Conservation (phyloP, 2,888 invertebrate genomes). For the Zaprionus lineosus region DNA sequence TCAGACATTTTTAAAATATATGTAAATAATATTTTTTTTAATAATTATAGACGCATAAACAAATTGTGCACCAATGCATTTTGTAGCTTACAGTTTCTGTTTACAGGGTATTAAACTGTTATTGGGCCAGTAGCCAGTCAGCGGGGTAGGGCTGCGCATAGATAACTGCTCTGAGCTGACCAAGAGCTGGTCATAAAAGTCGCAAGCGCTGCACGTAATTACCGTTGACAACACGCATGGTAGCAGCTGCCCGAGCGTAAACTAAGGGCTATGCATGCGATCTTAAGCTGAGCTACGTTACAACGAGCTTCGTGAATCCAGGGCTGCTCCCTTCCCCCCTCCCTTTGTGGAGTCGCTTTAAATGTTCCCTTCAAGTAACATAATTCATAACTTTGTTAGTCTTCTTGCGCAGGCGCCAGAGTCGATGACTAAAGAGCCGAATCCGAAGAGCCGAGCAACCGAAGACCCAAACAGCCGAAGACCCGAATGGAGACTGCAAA, state of each 20-base stretch:
- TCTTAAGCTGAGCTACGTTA: slow-evolving; percentile 11
- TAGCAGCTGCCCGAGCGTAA: slow-evolving; percentile 10
- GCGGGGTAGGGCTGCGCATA: slow-evolving; percentile 21
- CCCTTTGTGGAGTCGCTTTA: slow-evolving; percentile 10
- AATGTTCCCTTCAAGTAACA: slow-evolving; percentile 21
- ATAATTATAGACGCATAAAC: too few species aligned
- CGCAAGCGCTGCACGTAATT: slow-evolving; percentile 58
- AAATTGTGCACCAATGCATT: too few species aligned
- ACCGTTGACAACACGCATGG: slow-evolving; percentile 44
- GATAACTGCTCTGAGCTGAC: slow-evolving; percentile 11
- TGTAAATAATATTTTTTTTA: too few species aligned
- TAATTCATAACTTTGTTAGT: slow-evolving; percentile 23
- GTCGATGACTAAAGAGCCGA: slow-evolving; percentile 16
- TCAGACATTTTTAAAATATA: too few species aligned
- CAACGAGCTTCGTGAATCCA: slow-evolving; percentile 1
- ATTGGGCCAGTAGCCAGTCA: slow-evolving; percentile 14
- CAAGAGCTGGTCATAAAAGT: slow-evolving; percentile 41
- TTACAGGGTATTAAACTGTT: slow-evolving; percentile 22
- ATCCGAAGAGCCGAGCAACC: slow-evolving; percentile 17
- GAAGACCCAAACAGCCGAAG: slow-evolving; percentile 34
- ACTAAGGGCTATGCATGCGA: slow-evolving; percentile 29
- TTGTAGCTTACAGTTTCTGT: neutral
- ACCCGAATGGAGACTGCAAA: too few species aligned
- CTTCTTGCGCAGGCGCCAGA: slow-evolving; percentile 59
- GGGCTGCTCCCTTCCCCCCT: neutral